phyloP scores from a whole-genome alignment of 2,797 vertebrate genomes.

The Amblyopsis hoosieri region DNA sequence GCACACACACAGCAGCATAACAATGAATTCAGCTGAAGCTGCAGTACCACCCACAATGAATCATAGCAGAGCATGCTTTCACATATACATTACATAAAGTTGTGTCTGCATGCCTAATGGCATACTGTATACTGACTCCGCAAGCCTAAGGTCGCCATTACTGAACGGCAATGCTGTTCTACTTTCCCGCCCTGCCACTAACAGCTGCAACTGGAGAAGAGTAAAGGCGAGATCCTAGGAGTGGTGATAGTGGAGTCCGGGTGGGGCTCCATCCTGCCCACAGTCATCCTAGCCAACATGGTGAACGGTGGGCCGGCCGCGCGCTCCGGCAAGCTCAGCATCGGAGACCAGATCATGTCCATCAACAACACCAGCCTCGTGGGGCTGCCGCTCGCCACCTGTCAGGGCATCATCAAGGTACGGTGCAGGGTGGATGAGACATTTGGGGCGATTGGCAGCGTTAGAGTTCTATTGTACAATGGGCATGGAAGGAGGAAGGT shows the following conservation, averaged over 20 bases:
- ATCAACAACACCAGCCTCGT: conserved; percentile 99
- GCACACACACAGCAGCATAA: no score
- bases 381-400: conserved; percentile 96
- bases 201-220: conserved; percentile 96
- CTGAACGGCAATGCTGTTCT: conserved; percentile 2
- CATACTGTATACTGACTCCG: neutral
- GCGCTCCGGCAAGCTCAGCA: conserved; percentile 97
- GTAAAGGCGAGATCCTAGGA: conserved; percentile 96
- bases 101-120: no score
- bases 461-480: no score
- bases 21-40: no score
- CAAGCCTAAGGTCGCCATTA: neutral
- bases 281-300: conserved; percentile 98
- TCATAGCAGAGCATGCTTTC: no score
- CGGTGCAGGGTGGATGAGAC: neutral
- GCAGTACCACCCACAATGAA: no score
- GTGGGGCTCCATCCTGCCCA: conserved; percentile 98
- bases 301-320: conserved; percentile 97
- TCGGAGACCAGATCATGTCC: conserved; percentile 99
- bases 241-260: conserved; percentile 98
- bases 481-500: no score
- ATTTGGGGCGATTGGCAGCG: no score
- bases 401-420: conserved; percentile 99
- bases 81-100: no score
- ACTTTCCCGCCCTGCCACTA: neutral